phyloP scores from a whole-genome alignment of 2,113 vertebrate species.

The Bucco capensis region DNA sequence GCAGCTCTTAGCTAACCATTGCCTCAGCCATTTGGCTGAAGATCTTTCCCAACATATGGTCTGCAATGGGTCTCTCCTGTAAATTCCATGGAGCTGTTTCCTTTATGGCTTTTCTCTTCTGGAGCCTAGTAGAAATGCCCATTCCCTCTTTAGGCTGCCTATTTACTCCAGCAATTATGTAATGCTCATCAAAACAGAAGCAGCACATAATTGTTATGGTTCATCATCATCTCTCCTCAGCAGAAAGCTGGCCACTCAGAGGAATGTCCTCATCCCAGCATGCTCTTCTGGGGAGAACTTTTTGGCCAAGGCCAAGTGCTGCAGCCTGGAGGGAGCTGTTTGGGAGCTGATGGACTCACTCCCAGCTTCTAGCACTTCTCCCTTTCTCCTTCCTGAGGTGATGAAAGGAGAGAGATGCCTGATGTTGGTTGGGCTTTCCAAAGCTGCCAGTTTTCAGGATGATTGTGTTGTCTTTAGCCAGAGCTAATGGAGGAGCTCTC shows the following conservation, averaged over 20 bases:
- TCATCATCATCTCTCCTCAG: background rate
- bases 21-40: constrained; percentile 5
- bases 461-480: background rate
- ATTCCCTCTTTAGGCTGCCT: constrained; percentile 43
- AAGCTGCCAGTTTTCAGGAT: background rate
- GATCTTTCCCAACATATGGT: constrained; percentile 30
- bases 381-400: background rate
- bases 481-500: background rate
- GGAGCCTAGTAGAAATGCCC: constrained; percentile 11
- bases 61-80: constrained; percentile 48
- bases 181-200: constrained; percentile 35
- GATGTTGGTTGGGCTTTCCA: background rate
- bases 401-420: background rate
- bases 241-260: background rate
- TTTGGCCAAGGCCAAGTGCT: constrained; percentile 14
- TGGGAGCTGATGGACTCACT: background rate
- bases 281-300: background rate
- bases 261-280: background rate
- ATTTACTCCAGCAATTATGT: constrained; percentile 13
- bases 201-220: constrained; percentile 39
- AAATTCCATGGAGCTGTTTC: constrained; percentile 50
- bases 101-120: constrained; percentile 25
- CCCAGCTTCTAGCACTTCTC: background rate
- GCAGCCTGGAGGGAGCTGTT: background rate
- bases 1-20: background rate